Conservation (phyloP, 2,113 vertebrate genomes). For the Dendrocopos noguchii region DNA sequence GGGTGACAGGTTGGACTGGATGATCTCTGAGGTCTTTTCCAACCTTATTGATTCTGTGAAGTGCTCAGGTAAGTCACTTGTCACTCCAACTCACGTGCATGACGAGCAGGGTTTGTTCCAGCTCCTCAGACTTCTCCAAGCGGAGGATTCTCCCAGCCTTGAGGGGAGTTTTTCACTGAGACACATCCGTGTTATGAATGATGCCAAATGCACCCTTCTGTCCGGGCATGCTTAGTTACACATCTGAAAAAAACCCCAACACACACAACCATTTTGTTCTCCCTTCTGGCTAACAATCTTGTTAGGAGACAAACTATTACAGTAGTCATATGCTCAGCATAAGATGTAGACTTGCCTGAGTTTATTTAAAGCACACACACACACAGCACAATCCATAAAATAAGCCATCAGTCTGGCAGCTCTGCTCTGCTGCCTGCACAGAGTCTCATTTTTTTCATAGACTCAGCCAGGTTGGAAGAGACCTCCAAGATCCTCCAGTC, state of each 20-base stretch:
- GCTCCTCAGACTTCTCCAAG: not conserved
- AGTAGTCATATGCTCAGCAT: slow-evolving; percentile 34
- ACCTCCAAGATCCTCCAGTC: too few species aligned
- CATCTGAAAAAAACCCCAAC: not conserved
- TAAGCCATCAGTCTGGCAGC: not conserved
- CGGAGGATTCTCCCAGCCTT: not conserved
- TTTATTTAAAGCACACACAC: not conserved
- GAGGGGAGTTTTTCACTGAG: not conserved
- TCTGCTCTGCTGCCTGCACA: accelerated
- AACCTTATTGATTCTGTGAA: not conserved
- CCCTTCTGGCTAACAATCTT: slow-evolving; percentile 55
- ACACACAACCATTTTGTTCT: not conserved
- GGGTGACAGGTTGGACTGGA: too few species aligned
- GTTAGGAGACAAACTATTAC: slow-evolving; percentile 43
- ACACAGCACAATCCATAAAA: not conserved
- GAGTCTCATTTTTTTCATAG: not conserved
- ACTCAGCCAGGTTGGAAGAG: too few species aligned
- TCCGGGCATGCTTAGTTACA: slow-evolving; percentile 44
- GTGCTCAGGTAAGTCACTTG: not conserved
- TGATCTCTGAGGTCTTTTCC: too few species aligned
- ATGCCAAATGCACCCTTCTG: slow-evolving; percentile 24
- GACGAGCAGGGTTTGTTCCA: not conserved
- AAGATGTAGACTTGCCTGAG: not conserved
- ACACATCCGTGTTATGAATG: not conserved
- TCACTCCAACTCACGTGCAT: not conserved